These are phyloP conservation scores for Nyctibius bracteatus DNA, from an alignment of 2,113 vertebrate species.

Conservation along the genomic window DNA sequence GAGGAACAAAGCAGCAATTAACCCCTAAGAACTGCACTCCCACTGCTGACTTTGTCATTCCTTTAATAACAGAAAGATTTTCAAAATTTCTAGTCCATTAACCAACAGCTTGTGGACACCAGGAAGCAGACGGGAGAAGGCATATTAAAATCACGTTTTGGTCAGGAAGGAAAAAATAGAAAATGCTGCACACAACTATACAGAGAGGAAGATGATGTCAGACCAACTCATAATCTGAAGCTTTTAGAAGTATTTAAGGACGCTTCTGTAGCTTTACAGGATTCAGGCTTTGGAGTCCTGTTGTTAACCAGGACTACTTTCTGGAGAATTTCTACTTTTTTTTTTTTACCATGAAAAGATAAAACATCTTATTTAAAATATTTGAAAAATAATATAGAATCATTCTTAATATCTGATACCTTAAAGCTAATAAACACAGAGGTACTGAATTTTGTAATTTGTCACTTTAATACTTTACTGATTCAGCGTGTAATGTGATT, in stretches of 20 bases:
- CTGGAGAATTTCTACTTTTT: neutral
- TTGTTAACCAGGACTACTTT: neutral
- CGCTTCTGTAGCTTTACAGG: neutral
- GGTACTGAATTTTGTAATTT: neutral
- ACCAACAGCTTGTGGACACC: neutral
- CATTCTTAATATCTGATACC: neutral
- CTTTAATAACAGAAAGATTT: neutral
- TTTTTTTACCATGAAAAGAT: neutral
- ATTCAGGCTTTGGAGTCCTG: neutral
- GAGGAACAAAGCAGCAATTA: conserved; percentile 11
- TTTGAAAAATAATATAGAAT: neutral
- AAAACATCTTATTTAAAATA: neutral
- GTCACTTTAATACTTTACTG: neutral
- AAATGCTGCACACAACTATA: neutral
- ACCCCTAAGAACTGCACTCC: neutral
- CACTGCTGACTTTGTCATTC: conserved; percentile 4
- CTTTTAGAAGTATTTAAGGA: neutral
- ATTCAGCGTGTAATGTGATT: neutral
- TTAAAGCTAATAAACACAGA: neutral
- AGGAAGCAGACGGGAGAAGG: neutral
- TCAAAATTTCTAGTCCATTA: conserved; percentile 27
- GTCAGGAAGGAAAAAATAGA: neutral
- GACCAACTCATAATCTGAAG: neutral
- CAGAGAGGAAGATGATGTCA: neutral
- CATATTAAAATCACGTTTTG: neutral